Evolutionary conservation across 1,140 invertebrate species (phyloP), one percentile per base, ranked within the genome.

Genomic region (Polypedilum pembai): DNA sequence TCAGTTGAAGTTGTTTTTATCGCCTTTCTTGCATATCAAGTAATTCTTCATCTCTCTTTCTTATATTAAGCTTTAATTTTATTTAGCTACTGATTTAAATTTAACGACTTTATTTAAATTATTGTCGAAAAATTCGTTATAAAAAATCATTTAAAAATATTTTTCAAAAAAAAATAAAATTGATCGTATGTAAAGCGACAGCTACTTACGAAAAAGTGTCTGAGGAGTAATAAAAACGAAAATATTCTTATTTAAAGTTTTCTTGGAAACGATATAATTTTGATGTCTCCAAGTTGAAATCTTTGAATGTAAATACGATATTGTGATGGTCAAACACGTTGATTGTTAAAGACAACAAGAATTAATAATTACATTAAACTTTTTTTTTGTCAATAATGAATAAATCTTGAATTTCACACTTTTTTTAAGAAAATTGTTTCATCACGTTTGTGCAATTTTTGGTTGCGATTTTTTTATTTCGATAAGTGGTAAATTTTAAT

Each of bases 181-280:
- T 56, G 12, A 56, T 56, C 1, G 12, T 56, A 56, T 15, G n/a
- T 56, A 18, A 69, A 10, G 20, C 17, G 17, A 69, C 65, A 20
- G 65, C 65, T 69, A 69, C 65, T 69, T 69, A 69, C 10, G 45
- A 56, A 20, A 69, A 69, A 69, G 65, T 69, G 65, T 69, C 65
- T 69, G 65, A 69, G 20, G 5, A 69, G 20, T 18, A 69, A 69
- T 69, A 69, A 69, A 69, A 69, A 69, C 8, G 10, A 18, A 15
- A 56, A 56, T 69, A 8, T 69, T 69, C 12, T 69, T 17, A 18
- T 21, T 69, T 69, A 18, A 69, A 69, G 45, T 56, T 20, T 69
- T 21, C 65, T 18, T 20, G 65, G 20, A 69, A 69, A 10, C 65
- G 65, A 7, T 18, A 69, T 69, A 69, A 69, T 69, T 69, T 66